Percentiles rank a stretch among this genome's conserved stretches.
Conservation (phyloP, 2,888 invertebrate genomes). For the Malthinus seriepunctatus region DNA sequence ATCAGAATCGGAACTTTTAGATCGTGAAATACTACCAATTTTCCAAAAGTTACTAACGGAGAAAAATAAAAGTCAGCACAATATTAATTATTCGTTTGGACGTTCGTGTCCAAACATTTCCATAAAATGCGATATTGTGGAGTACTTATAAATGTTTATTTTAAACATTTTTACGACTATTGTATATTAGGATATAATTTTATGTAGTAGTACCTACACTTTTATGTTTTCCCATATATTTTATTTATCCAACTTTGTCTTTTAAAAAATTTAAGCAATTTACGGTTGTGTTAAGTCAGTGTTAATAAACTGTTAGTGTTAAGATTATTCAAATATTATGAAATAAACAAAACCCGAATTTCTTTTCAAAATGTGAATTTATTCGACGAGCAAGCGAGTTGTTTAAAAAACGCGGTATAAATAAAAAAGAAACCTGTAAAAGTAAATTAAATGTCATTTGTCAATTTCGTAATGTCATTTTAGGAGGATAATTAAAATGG, state of each 20-base stretch:
- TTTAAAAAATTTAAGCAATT: conserved; percentile 1
- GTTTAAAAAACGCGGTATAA: too few relatives aligned
- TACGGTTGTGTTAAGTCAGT: conserved; percentile 29
- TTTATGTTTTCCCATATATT: too few relatives aligned
- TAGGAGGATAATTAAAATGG: conserved; percentile 40
- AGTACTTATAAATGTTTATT: conserved; percentile 71
- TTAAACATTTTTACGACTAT: too few relatives aligned
- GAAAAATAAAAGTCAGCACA: conserved; percentile 69
- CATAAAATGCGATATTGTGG: conserved; percentile 94
- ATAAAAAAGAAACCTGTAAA: too few relatives aligned
- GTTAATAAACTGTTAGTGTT: conserved; percentile 18
- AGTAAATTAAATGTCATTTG: too few relatives aligned
- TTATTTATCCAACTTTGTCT: too few relatives aligned
- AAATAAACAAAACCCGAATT: conserved; percentile 2
- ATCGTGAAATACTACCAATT: conserved; percentile 83
- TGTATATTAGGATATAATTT: too few relatives aligned
- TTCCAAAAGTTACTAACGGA: conserved; percentile 90
- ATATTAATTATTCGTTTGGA: conserved; percentile 72
- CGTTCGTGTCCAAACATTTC: conserved; percentile 93
- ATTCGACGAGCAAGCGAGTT: too few relatives aligned
- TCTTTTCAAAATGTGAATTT: conserved; percentile 1
- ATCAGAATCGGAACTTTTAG: conserved; percentile 82
- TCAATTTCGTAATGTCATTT: too few relatives aligned
- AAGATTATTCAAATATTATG: conserved; percentile 2
- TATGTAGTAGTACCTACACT: too few relatives aligned